Percentiles rank a stretch among this genome's conserved stretches.
Evolutionary conservation across 2,113 vertebrate species (phyloP).

Genomic region (Nyctereutes procyonoides): DNA sequence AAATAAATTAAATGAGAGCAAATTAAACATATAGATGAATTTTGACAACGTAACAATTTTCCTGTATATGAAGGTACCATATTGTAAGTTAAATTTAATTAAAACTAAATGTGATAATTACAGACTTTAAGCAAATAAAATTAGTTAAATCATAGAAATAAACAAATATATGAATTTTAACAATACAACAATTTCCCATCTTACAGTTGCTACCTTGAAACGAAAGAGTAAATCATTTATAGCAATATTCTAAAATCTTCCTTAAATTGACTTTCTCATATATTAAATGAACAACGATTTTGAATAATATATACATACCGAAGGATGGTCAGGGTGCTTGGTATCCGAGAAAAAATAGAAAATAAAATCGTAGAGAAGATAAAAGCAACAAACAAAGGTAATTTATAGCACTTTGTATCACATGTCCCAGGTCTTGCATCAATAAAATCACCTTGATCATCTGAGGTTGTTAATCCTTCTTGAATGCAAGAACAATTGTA

Average conservation of each 20-base stretch:
- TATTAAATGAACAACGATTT: conserved; percentile 18
- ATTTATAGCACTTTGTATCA: conserved; percentile 77
- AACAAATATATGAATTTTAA: not conserved
- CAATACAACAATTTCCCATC: not conserved
- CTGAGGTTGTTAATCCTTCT: conserved; percentile 35
- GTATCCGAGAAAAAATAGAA: conserved; percentile 83
- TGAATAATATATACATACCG: conserved; percentile 78
- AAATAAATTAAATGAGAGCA: not conserved
- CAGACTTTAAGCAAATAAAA: not conserved
- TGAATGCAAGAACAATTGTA: conserved; percentile 88
- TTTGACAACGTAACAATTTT: not conserved
- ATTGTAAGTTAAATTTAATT: not conserved
- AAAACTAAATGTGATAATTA: not conserved
- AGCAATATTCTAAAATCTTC: conserved; percentile 37
- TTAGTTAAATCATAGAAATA: conserved; percentile 27
- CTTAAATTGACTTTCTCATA: not conserved
- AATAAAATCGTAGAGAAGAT: conserved; percentile 86
- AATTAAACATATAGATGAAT: not conserved
- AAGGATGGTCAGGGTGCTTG: conserved; percentile 84
- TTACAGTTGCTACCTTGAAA: not conserved
- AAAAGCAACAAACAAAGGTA: conserved; percentile 86
- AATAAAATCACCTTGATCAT: conserved; percentile 35
- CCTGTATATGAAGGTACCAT: not conserved
- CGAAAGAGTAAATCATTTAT: not conserved
- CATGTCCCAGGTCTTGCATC: conserved; percentile 85